Base-by-base conservation (phyloP, 1,140 invertebrate species). In the Spodoptera frugiperda region DNA sequence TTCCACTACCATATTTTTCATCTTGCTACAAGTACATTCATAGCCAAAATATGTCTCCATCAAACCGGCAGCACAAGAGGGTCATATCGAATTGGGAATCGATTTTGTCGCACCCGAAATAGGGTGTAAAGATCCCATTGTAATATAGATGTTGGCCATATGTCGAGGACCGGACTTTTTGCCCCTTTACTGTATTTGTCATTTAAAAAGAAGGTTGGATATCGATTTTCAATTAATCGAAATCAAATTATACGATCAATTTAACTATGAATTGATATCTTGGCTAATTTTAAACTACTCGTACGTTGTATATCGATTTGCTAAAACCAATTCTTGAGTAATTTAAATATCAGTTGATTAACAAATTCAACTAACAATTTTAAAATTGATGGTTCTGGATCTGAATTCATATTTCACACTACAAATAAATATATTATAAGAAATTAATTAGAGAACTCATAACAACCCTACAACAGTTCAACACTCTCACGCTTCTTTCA, bases 51-150 rank as follows among this genome's bases (percentile, higher is more conserved):
- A 87, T 87, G 83, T 81, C 85, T 83, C 76, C 72, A 88, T 86
- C 82, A 79, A 90, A 86, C 86, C 83, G 78, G 79, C 72, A 88
- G 77, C 82, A 87, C 79, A 85, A 84, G 84, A 90, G 90, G 91
- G 91, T 87, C 87, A 89, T 87, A 89, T 89, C 87, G 83, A 92
- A 92, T 92, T 89, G 89, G 79, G 79, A 91, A 92, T 92, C 90
- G 91, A 92, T 92, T 91, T 92, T 85, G 89, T 92, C 89, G 84
- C 89, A 88, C 86, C 86, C 89, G 86, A 90, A 92, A 92, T 90
- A 87, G 91, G 91, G 91, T 91, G 89, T 90, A 90, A 89, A 90
- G 82, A 88, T 88, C 87, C 84, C 86, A 91, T 90, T 91, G 87
- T 91, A 86, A 89, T 87, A 87, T 87, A 90, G 89, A 90, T 88